Evolutionary conservation across 2,113 vertebrate genomes (phyloP), one percentile per base, ranked within the genome.

Genomic region (Chaetura pelagica): DNA sequence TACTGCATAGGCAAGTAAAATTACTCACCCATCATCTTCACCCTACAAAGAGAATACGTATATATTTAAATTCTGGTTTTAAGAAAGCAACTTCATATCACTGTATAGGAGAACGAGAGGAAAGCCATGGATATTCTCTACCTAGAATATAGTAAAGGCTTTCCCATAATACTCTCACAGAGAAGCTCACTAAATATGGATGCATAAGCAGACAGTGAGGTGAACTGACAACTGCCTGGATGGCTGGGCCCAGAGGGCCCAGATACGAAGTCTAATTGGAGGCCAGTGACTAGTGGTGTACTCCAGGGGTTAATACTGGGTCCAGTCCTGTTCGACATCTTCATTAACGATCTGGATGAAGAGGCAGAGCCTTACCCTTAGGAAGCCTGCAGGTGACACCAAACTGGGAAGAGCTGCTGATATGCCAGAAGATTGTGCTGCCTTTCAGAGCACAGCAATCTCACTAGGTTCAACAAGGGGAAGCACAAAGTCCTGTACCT

Each of bases 341-440:
- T 34, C 66, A 67, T n/a, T 38, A 74, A 32, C 10, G 6, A 34
- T 3, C 15, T 35, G n/a, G 11, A 40, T 22, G n/a, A 85, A 3
- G 6, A 23, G 42, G n/a, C 48, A 61, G n/a, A 13, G 27, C 0
- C 0, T 0, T 7, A 66, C 16, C 18, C 72, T 63, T 58, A 40
- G 44, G 38, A 34, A 49, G 35, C 27, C 2, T 58, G 30, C 10
- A 18, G 79, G 22, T 19, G 48, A 49, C 48, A 68, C 15, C 18
- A 19, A 71, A 14, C 52, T 52, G 61, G 7, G 59, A 61, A 22
- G 34, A 57, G 32, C 3, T 14, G 27, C 20, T 3, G 14, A 57
- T 13, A 61, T 1, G 21, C 35, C 13, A 8, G 35, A 80, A 29
- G 7, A 5, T 16, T 13, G 10, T 6, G 2, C 40, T 66, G 64